Evolutionary conservation across 2,113 vertebrate genomes (phyloP).

Genomic region (Miniopterus natalensis): DNA sequence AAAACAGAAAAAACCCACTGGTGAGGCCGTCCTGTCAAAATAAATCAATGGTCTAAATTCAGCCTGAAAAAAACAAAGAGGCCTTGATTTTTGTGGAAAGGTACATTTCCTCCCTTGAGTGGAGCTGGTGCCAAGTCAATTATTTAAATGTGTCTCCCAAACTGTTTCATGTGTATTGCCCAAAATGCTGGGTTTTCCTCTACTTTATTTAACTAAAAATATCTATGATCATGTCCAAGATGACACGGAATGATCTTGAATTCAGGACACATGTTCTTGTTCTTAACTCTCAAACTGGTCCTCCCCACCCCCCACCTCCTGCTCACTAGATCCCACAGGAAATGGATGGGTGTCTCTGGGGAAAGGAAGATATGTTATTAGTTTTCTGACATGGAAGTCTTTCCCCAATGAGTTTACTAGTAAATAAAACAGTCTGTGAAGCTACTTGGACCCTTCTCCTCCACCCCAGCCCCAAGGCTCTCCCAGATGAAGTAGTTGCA

Average conservation of each 20-base stretch:
- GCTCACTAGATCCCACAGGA: background rate
- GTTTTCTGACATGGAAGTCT: conserved; percentile 30
- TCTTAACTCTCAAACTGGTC: background rate
- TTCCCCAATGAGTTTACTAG: background rate
- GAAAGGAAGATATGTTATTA: background rate
- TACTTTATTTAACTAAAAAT: conserved; percentile 6
- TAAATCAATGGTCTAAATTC: conserved; percentile 21
- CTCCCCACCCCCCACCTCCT: background rate
- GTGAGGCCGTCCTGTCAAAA: conserved; percentile 44
- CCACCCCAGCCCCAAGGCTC: background rate
- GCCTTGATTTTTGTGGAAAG: conserved; percentile 48
- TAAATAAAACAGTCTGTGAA: background rate
- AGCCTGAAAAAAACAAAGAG: background rate
- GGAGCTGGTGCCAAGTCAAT: conserved; percentile 12
- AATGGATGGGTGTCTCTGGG: background rate
- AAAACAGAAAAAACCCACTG: no score
- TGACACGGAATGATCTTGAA: background rate
- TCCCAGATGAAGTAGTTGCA: background rate
- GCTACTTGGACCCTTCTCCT: background rate
- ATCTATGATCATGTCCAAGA: background rate
- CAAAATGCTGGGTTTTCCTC: background rate
- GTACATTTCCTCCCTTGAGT: conserved; percentile 11
- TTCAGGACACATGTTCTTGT: background rate
- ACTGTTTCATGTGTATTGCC: background rate
- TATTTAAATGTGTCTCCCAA: conserved; percentile 63